Percentiles rank a stretch among this genome's conserved stretches.
Evolutionary conservation across 2,113 vertebrate genomes (phyloP).

Genomic region (Laticauda colubrina): DNA sequence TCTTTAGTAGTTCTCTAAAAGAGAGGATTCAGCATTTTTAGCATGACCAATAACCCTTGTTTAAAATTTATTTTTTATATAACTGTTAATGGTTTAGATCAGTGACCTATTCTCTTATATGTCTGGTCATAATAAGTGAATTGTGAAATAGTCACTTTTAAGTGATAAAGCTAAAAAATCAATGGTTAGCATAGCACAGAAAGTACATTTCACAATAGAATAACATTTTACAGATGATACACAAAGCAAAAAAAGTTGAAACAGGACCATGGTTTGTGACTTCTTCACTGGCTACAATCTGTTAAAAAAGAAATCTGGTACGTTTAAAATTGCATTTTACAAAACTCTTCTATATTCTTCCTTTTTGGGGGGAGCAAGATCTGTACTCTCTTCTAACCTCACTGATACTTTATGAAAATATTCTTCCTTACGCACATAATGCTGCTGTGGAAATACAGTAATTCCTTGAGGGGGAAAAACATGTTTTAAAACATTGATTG

Average conservation of each 20-base stretch:
- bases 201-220: background rate
- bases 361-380: background rate
- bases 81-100: background rate
- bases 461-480: background rate
- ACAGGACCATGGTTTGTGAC: background rate
- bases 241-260: background rate
- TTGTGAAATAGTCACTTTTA: background rate
- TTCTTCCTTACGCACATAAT: background rate
- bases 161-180: background rate
- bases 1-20: background rate
- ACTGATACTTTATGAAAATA: background rate
- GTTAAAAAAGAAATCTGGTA: background rate
- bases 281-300: background rate
- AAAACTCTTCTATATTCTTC: background rate
- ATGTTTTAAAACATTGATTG: conserved; percentile 20
- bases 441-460: conserved; percentile 17
- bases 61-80: background rate
- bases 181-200: background rate
- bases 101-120: background rate
- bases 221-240: background rate
- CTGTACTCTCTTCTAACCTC: background rate
- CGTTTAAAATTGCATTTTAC: background rate
- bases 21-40: background rate
- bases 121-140: background rate
- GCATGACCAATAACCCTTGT: background rate